Evolutionary conservation across 2,797 vertebrate species (phyloP), one percentile per base, ranked within the genome.

Genomic region (Euthynnus affinis): DNA sequence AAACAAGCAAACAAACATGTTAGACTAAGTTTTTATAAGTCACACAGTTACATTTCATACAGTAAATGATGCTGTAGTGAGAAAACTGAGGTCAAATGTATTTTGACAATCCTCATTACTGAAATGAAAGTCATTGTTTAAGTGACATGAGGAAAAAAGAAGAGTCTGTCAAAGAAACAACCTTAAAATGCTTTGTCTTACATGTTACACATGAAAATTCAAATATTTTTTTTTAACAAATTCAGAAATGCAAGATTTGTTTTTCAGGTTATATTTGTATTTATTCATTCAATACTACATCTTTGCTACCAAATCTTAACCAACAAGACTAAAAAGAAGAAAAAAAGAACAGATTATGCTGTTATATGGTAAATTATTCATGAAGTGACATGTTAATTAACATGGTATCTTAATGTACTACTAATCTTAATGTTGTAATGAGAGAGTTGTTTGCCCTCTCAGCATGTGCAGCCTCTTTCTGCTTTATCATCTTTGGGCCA

Each of bases 1-100:
- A 90, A 83, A 82, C 78, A 83, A 88, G 86, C 10, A 67, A 64
- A 71, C 25, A 6, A 15, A 29, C 57, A 25, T 0, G 9, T 84
- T 32, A 52, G 25, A 6, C 5, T 63, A 9, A 44, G 5, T 2
- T 9, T 74, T 32, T 3, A 55, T 64, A 25, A 53, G 13, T 15
- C n/a, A n/a, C n/a, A n/a, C n/a, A n/a, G n/a, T n/a, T n/a, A n/a
- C n/a, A n/a, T n/a, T 52, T 3, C 2, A 46, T 3, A 22, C 22
- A n/a, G 20, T 12, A 37, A 49, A 51, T 17, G 4, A 51, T 17
- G 46, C 2, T 15, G 23, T 29, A n/a, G 20, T 44, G 10, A 3
- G 3, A 13, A 58, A 29, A 72, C 27, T 29, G 5, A 29, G 5
- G 9, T 74, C 3, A n/a, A 66, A 23, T 23, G 3, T 23, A 67